Percentiles rank a stretch among this genome's conserved stretches.
phyloP scores from a whole-genome alignment of 2,888 invertebrate genomes.

The Tubulanus polymorphus region DNA sequence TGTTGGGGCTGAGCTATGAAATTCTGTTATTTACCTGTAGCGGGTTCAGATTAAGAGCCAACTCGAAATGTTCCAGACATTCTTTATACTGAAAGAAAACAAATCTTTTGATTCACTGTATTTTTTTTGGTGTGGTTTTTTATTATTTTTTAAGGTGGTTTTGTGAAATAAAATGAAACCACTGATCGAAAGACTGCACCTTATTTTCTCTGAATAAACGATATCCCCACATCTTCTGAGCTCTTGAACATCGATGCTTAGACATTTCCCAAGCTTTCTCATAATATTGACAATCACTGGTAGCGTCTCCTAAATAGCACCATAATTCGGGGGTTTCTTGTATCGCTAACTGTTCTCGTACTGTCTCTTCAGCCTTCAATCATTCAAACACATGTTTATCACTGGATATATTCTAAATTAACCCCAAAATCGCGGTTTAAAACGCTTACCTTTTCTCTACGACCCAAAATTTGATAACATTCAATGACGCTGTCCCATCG shows the following conservation, averaged over 20 bases:
- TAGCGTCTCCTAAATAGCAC: conserved; percentile 87
- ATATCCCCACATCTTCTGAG: conserved; percentile 82
- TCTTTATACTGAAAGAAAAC: conserved; percentile 63
- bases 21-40: conserved; percentile 72
- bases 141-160: too few species aligned
- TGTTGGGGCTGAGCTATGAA: too few species aligned
- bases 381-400: conserved; percentile 7
- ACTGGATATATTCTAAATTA: conserved; percentile 9
- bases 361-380: conserved; percentile 77
- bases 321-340: conserved; percentile 80
- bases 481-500: conserved; percentile 90
- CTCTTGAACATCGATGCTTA: conserved; percentile 72
- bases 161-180: too few species aligned
- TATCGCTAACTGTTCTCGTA: conserved; percentile 70
- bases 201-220: conserved; percentile 68
- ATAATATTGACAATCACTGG: conserved; percentile 74
- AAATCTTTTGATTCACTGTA: too few species aligned
- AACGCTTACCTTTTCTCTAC: conserved; percentile 76
- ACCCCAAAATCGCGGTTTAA: too few species aligned
- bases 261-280: conserved; percentile 90
- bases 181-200: too few species aligned
- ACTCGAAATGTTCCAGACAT: conserved; percentile 76
- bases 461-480: conserved; percentile 80
- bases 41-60: conserved; percentile 79
- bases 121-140: too few species aligned